These are phyloP conservation scores for Enteromius radiatus DNA, from an alignment of 2,797 vertebrate species.

Conservation along the genomic window DNA sequence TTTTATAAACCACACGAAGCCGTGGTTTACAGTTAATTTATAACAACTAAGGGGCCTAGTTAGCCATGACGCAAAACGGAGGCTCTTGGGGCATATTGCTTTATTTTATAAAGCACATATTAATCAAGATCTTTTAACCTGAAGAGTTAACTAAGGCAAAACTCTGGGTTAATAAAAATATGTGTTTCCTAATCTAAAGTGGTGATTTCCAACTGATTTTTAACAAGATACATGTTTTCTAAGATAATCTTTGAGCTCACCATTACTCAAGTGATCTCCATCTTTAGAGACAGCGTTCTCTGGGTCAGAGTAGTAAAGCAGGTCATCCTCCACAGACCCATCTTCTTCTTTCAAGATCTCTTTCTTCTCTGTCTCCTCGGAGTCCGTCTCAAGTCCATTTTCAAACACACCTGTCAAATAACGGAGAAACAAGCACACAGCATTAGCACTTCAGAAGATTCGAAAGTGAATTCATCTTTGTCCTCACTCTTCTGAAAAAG, in stretches of 20 bases:
- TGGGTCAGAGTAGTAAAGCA: slow-evolving; percentile 22
- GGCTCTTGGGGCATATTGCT: too few relatives aligned
- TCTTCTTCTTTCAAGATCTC: slow-evolving; percentile 46
- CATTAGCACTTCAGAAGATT: background rate
- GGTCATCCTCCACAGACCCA: slow-evolving; percentile 8
- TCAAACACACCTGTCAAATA: slow-evolving; percentile 48
- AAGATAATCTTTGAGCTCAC: slow-evolving; percentile 27
- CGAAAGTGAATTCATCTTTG: background rate
- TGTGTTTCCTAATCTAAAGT: background rate
- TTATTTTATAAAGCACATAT: background rate
- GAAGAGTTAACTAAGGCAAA: background rate
- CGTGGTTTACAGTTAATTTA: too few relatives aligned
- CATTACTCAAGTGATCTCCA: slow-evolving; percentile 37
- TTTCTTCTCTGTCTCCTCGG: slow-evolving; percentile 43
- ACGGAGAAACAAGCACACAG: background rate
- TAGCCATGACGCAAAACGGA: too few relatives aligned
- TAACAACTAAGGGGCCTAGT: too few relatives aligned
- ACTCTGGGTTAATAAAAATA: background rate
- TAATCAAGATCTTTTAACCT: background rate
- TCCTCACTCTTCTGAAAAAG: background rate
- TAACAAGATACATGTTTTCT: background rate
- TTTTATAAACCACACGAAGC: too few relatives aligned
- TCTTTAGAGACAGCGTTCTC: slow-evolving; percentile 40
- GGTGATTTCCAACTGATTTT: background rate
- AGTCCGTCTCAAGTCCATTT: slow-evolving; percentile 26